These are phyloP conservation scores for Ophion ellenae DNA, from an alignment of 2,888 invertebrate species.

Conservation along the genomic window DNA sequence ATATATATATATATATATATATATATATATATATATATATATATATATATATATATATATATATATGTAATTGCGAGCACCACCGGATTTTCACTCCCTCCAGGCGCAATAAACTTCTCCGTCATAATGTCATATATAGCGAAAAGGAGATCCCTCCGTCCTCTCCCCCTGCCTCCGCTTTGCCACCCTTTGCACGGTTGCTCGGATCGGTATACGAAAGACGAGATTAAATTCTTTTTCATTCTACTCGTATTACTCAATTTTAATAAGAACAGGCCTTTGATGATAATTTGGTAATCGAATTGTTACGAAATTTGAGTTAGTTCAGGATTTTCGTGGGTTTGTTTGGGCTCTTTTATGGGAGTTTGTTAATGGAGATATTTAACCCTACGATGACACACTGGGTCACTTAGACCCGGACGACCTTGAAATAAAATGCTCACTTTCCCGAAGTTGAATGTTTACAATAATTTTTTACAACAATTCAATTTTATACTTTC, in stretches of 20 bases:
- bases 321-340: not conserved
- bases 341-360: not conserved
- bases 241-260: not conserved
- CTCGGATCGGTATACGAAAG: not conserved
- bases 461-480: too few species aligned
- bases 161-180: slow-evolving; percentile 2
- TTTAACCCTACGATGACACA: too few species aligned
- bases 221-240: slow-evolving; percentile 45
- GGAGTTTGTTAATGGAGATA: too few species aligned
- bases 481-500: too few species aligned
- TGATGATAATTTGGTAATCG: slow-evolving; percentile 13
- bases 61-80: slow-evolving; percentile 59
- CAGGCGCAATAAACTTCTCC: slow-evolving; percentile 67
- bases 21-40: slow-evolving; percentile 48
- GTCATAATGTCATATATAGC: slow-evolving; percentile 66
- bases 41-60: slow-evolving; percentile 34
- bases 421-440: too few species aligned
- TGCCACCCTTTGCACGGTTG: not conserved
- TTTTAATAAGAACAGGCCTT: slow-evolving; percentile 14
- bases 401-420: too few species aligned
- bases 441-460: too few species aligned
- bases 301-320: slow-evolving; percentile 7
- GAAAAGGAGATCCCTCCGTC: slow-evolving; percentile 47
- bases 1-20: slow-evolving; percentile 38
- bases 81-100: slow-evolving; percentile 65